A percentile compares a stretch with the other conserved stretches of the same genome.
Conservation (phyloP, 2,797 vertebrate species). For the Oreonectes daqikongensis region DNA sequence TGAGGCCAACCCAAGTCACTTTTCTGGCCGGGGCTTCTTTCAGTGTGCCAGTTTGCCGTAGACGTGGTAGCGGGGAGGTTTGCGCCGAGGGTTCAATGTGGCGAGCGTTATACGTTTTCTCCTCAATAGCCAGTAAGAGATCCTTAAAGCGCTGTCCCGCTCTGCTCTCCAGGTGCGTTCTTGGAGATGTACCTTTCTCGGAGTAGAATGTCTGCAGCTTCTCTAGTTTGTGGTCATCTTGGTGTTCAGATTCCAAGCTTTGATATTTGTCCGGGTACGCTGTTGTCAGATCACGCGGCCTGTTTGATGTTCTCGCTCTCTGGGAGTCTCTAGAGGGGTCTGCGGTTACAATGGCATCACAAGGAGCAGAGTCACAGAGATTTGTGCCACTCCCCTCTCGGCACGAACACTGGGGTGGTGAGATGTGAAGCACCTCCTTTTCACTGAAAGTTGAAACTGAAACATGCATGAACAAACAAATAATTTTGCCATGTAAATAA, state of each 20-base stretch:
- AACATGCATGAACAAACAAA: slow-evolving; percentile 59
- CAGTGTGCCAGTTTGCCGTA: slow-evolving; percentile 64
- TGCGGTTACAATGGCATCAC: slow-evolving; percentile 66
- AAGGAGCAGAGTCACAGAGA: slow-evolving; percentile 71
- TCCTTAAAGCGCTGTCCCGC: slow-evolving; percentile 65
- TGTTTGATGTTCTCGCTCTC: slow-evolving; percentile 50
- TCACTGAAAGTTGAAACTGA: slow-evolving; percentile 79
- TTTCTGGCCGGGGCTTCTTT: slow-evolving; percentile 74
- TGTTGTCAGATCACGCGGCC: slow-evolving; percentile 65
- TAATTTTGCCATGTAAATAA: no score
- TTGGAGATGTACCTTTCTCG: slow-evolving; percentile 69
- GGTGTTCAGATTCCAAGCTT: slow-evolving; percentile 58
- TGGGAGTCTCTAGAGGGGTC: slow-evolving; percentile 66
- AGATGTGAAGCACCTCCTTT: slow-evolving; percentile 69
- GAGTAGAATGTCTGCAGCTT: slow-evolving; percentile 68
- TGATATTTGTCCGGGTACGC: slow-evolving; percentile 60
- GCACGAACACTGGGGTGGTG: slow-evolving; percentile 72
- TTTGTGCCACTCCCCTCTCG: slow-evolving; percentile 60
- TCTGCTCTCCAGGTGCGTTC: slow-evolving; percentile 68
- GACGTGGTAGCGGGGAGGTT: slow-evolving; percentile 70
- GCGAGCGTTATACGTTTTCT: slow-evolving; percentile 60
- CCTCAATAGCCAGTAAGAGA: slow-evolving; percentile 62
- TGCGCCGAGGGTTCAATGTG: slow-evolving; percentile 62
- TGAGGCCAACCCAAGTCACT: slow-evolving; percentile 73
- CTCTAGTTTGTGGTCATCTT: slow-evolving; percentile 66